Evolutionary conservation across 2,888 invertebrate genomes (phyloP).

Genomic region (Stenurella melanura): DNA sequence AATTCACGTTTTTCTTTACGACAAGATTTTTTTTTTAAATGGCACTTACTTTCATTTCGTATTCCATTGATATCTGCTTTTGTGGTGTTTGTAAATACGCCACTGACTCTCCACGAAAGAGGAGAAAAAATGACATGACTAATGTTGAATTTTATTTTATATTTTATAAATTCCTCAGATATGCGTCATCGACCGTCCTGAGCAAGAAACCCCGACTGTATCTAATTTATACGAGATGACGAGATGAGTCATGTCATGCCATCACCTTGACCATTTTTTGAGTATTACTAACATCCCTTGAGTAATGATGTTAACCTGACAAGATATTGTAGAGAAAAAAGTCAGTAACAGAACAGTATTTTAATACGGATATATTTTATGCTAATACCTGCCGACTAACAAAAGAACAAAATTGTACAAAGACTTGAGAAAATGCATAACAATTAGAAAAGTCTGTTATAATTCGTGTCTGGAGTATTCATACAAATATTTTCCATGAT

Average conservation of each 20-base stretch:
- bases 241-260: too few species aligned
- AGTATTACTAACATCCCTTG: background rate
- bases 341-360: background rate
- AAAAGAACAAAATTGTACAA: too few species aligned
- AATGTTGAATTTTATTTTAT: constrained; percentile 6
- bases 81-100: background rate
- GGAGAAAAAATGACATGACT: background rate
- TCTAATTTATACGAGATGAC: constrained; percentile 18
- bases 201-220: background rate
- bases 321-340: background rate
- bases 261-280: constrained; percentile 10
- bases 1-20: too few species aligned
- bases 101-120: background rate
- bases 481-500: too few species aligned
- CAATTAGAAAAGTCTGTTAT: too few species aligned
- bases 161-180: constrained; percentile 5
- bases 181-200: constrained; percentile 4
- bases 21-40: too few species aligned
- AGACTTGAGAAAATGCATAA: background rate
- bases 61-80: background rate
- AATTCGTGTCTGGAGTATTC: too few species aligned
- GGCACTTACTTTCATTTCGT: too few species aligned
- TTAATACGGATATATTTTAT: background rate
- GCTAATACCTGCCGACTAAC: too few species aligned
- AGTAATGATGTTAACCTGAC: constrained; percentile 17